Evolutionary conservation across 2,888 invertebrate species (phyloP).

Genomic region (Ptilodon capucinus): DNA sequence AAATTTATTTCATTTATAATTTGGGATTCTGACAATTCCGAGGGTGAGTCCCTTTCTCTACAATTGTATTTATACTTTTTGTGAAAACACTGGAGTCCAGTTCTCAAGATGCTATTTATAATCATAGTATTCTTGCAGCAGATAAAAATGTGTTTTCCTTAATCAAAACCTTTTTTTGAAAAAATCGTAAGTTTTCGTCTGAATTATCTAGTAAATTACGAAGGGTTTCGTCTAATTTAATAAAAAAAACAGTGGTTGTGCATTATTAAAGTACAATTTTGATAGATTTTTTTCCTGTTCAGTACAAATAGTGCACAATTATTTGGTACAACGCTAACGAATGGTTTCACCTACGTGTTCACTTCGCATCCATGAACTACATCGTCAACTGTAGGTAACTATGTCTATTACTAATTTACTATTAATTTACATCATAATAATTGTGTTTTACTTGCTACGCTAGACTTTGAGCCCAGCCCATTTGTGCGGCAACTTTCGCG

Average conservation of each 20-base stretch:
- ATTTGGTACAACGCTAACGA: neutral
- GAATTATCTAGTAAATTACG: neutral
- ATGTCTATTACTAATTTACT: too few species aligned
- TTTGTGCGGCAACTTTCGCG: too few species aligned
- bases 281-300: constrained; percentile 21
- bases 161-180: neutral
- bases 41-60: too few species aligned
- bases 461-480: too few species aligned
- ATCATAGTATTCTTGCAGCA: constrained; percentile 45
- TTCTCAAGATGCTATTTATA: constrained; percentile 48
- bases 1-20: too few species aligned
- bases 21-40: too few species aligned
- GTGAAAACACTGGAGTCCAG: constrained; percentile 13
- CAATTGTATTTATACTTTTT: constrained; percentile 8
- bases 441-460: neutral
- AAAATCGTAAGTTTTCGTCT: neutral
- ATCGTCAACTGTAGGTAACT: too few species aligned
- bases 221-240: constrained; percentile 8
- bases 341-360: too few species aligned
- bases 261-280: constrained; percentile 39
- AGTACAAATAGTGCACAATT: constrained; percentile 37
- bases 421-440: too few species aligned
- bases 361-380: too few species aligned
- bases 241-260: constrained; percentile 35
- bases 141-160: constrained; percentile 13